These are phyloP conservation scores for Euplagia quadripunctaria DNA, from an alignment of 2,888 invertebrate genomes.

Conservation along the genomic window DNA sequence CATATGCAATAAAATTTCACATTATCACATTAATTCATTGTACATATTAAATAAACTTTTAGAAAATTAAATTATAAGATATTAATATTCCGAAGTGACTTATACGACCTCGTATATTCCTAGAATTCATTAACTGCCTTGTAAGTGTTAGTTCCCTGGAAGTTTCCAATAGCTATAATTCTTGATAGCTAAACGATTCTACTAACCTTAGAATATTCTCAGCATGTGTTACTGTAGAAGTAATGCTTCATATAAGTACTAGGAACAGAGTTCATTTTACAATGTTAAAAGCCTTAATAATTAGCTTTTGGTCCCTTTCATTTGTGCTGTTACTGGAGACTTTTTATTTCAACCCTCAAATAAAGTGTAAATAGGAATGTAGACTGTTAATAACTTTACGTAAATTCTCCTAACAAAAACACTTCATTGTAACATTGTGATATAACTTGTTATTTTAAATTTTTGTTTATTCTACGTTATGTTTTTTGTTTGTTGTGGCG, in stretches of 20 bases:
- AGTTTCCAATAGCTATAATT: no score
- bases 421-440: not conserved
- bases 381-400: not conserved
- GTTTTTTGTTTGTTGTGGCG: not conserved
- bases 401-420: not conserved
- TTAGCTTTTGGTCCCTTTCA: not conserved
- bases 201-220: not conserved
- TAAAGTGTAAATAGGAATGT: not conserved
- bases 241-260: not conserved
- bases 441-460: not conserved
- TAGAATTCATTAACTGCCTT: no score
- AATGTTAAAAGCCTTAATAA: no score
- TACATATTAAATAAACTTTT: no score
- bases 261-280: not conserved
- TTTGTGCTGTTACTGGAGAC: not conserved
- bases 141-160: no score
- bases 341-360: not conserved
- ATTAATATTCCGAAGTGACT: no score
- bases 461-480: not conserved
- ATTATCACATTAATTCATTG: no score
- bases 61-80: no score
- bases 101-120: no score
- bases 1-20: no score
- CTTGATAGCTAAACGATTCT: not conserved
- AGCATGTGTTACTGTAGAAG: not conserved